Evolutionary conservation across 2,113 vertebrate species (phyloP).

Genomic region (Oryzias javanicus): DNA sequence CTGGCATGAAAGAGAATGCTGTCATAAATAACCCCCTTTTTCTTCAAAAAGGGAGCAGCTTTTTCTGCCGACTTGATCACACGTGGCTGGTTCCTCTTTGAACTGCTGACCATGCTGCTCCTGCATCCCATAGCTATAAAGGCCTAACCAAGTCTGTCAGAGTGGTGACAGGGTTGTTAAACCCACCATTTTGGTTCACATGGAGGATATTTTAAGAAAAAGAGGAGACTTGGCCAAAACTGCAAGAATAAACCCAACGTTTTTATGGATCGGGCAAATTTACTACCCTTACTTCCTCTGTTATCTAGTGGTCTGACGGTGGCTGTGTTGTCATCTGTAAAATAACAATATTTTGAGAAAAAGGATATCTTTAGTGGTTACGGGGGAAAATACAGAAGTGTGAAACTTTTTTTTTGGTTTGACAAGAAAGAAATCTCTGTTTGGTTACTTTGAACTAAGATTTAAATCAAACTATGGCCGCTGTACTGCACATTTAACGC

Average conservation of each 20-base stretch:
- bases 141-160: slow-evolving; percentile 49
- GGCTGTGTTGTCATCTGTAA: neutral
- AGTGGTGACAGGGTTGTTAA: slow-evolving; percentile 40
- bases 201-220: slow-evolving; percentile 64
- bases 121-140: slow-evolving; percentile 41
- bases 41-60: slow-evolving; percentile 11
- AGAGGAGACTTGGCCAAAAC: slow-evolving; percentile 51
- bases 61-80: slow-evolving; percentile 43
- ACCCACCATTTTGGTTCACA: slow-evolving; percentile 60
- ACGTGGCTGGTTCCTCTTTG: slow-evolving; percentile 42
- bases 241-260: slow-evolving; percentile 72
- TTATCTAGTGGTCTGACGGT: slow-evolving; percentile 18
- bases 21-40: slow-evolving; percentile 49
- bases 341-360: too few species aligned
- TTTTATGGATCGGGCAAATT: slow-evolving; percentile 67
- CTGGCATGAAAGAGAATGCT: slow-evolving; percentile 27
- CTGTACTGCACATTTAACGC: too few species aligned
- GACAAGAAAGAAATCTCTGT: too few species aligned
- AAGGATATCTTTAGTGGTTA: too few species aligned
- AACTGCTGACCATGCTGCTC: slow-evolving; percentile 44
- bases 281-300: slow-evolving; percentile 58
- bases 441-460: too few species aligned
- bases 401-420: too few species aligned
- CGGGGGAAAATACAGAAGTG: too few species aligned
- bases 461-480: too few species aligned